Evolutionary conservation across 2,888 invertebrate species (phyloP).

Genomic region (Tupiocoris notatus): DNA sequence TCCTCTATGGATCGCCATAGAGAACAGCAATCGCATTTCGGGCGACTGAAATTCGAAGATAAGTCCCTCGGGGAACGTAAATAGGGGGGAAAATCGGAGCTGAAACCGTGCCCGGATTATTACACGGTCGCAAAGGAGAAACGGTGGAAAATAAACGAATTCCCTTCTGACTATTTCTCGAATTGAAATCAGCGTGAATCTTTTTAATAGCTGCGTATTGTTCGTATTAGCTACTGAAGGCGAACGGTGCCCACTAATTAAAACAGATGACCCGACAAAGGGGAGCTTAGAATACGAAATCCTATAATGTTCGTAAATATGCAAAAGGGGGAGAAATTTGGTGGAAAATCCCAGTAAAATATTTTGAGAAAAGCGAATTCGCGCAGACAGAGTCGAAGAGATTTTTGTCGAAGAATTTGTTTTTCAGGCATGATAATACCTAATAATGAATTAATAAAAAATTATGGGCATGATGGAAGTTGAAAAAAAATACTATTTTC

Average conservation of each 20-base stretch:
- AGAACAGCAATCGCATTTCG: too few relatives aligned
- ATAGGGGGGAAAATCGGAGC: background rate
- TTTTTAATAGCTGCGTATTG: constrained; percentile 11
- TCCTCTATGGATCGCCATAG: too few relatives aligned
- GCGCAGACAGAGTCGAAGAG: too few relatives aligned
- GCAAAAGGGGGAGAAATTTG: background rate
- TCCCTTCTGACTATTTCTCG: background rate
- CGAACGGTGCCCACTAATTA: background rate
- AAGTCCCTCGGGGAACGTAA: constrained; percentile 3
- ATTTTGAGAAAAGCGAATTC: too few relatives aligned
- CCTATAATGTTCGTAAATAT: background rate
- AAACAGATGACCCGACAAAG: constrained; percentile 4
- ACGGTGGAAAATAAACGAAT: background rate
- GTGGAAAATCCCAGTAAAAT: too few relatives aligned
- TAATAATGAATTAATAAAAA: too few relatives aligned
- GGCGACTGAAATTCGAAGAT: constrained; percentile 1
- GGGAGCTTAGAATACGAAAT: constrained; percentile 17
- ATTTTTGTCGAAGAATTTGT: too few relatives aligned
- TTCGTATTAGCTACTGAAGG: too few relatives aligned
- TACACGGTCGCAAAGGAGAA: background rate
- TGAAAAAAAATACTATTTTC: too few relatives aligned
- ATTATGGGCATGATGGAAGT: too few relatives aligned
- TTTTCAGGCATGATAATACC: too few relatives aligned
- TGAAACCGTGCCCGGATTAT: background rate
- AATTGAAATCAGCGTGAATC: constrained; percentile 16